Percentiles rank a stretch among this genome's conserved stretches.
Evolutionary conservation across 1,140 invertebrate genomes (phyloP).

Genomic region (Brachionus asplanchnoidis): DNA sequence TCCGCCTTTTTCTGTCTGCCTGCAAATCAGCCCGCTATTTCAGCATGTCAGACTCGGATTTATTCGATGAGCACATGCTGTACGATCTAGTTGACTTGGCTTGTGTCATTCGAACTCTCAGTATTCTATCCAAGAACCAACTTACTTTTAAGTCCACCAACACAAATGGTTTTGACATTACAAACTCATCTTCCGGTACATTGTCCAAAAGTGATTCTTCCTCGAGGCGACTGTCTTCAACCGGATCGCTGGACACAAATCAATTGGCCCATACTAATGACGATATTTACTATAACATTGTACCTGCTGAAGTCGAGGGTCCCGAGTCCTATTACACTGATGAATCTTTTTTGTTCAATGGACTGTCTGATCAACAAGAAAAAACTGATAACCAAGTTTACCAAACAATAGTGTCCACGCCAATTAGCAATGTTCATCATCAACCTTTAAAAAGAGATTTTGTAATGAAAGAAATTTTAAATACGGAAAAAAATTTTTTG

Average conservation of each 20-base stretch:
- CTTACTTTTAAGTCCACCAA: not conserved
- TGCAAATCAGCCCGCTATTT: slow-evolving; percentile 22
- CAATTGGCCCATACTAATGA: slow-evolving; percentile 8
- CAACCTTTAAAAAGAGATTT: slow-evolving; percentile 39
- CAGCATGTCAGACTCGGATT: not conserved
- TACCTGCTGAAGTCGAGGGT: slow-evolving; percentile 1
- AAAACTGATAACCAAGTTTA: slow-evolving; percentile 16
- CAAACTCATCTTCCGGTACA: not conserved
- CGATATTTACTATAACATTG: slow-evolving; percentile 35
- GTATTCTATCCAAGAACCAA: not conserved
- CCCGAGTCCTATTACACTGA: slow-evolving; percentile 35
- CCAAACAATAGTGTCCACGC: not conserved
- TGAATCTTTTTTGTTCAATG: slow-evolving; percentile 33
- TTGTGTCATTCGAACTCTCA: slow-evolving; percentile 20
- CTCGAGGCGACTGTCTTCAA: not conserved
- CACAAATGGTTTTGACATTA: not conserved
- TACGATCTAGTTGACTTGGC: slow-evolving; percentile 17
- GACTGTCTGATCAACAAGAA: slow-evolving; percentile 17
- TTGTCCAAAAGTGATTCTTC: not conserved
- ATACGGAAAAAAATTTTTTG: slow-evolving; percentile 37
- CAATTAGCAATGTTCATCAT: not conserved
- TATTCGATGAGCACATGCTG: slow-evolving; percentile 39
- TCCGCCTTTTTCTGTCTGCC: not conserved
- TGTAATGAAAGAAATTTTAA: slow-evolving; percentile 38
- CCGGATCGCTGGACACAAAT: not conserved